A percentile compares a stretch with the other conserved stretches of the same genome.
These are phyloP conservation scores for Clupea harengus DNA, from an alignment of 2,113 vertebrate species.

Conservation along the genomic window DNA sequence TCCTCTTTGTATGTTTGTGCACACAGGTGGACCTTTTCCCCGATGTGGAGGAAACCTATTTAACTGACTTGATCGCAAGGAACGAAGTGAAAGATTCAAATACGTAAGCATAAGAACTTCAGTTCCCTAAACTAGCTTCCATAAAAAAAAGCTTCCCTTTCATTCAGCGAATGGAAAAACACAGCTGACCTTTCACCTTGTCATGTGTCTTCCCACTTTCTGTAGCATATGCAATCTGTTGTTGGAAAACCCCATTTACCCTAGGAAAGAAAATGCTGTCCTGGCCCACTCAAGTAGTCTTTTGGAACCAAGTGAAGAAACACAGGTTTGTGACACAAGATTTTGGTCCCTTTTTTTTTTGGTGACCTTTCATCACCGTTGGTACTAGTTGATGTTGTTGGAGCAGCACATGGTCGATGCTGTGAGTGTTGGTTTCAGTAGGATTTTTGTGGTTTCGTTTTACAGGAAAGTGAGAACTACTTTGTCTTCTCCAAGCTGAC, in stretches of 20 bases:
- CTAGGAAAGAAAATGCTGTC: conserved; percentile 79
- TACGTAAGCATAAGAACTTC: conserved; percentile 64
- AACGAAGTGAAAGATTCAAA: conserved; percentile 75
- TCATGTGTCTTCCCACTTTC: conserved; percentile 28
- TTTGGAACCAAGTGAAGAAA: conserved; percentile 83
- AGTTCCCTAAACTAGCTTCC: too few relatives aligned
- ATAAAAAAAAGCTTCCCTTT: neutral
- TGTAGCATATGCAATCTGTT: conserved; percentile 93
- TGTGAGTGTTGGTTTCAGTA: neutral
- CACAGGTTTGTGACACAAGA: conserved; percentile 50
- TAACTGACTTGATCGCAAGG: conserved; percentile 72
- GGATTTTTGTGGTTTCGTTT: neutral
- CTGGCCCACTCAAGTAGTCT: conserved; percentile 86
- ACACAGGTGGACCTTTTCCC: conserved; percentile 75
- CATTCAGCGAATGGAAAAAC: neutral
- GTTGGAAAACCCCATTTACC: conserved; percentile 91
- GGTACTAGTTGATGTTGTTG: neutral
- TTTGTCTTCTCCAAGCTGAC: conserved; percentile 84
- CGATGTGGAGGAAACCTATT: conserved; percentile 69
- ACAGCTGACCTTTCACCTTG: neutral
- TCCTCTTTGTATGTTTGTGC: neutral
- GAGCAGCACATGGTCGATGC: neutral
- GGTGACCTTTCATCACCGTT: neutral
- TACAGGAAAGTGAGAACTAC: conserved; percentile 82
- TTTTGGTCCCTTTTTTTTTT: neutral